These are phyloP conservation scores for Lepus oiostolus DNA, from an alignment of 2,797 vertebrate genomes.

Conservation along the genomic window DNA sequence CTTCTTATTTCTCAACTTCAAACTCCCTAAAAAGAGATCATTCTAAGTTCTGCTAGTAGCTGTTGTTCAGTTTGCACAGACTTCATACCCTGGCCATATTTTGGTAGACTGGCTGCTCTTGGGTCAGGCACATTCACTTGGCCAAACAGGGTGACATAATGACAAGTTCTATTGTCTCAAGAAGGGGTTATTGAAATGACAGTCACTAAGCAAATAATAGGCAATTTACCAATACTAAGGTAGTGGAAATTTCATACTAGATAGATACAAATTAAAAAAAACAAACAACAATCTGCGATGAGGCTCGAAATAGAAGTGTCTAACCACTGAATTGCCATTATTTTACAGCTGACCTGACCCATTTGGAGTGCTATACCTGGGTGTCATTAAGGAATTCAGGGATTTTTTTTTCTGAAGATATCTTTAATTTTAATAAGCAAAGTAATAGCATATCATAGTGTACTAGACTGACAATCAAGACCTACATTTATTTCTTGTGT, in stretches of 20 bases:
- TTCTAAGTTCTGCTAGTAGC: no score
- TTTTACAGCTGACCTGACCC: background rate
- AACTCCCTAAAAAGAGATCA: background rate
- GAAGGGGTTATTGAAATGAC: background rate
- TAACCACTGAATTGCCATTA: background rate
- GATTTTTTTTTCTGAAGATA: background rate
- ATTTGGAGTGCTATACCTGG: background rate
- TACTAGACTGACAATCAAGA: background rate
- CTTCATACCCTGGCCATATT: background rate
- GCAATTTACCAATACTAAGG: background rate
- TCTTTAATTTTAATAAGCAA: background rate
- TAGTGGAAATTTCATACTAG: background rate
- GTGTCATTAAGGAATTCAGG: background rate
- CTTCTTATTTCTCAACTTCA: background rate
- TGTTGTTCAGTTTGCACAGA: background rate
- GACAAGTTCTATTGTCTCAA: background rate
- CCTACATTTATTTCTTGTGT: background rate
- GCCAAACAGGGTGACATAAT: background rate
- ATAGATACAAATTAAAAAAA: background rate
- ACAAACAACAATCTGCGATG: background rate
- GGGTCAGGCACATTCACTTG: background rate
- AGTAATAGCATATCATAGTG: conserved; percentile 1
- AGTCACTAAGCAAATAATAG: background rate
- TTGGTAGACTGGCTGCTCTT: background rate
- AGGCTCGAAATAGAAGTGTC: background rate